Evolutionary conservation across 2,113 vertebrate species (phyloP).

Genomic region (Oceanites oceanicus): DNA sequence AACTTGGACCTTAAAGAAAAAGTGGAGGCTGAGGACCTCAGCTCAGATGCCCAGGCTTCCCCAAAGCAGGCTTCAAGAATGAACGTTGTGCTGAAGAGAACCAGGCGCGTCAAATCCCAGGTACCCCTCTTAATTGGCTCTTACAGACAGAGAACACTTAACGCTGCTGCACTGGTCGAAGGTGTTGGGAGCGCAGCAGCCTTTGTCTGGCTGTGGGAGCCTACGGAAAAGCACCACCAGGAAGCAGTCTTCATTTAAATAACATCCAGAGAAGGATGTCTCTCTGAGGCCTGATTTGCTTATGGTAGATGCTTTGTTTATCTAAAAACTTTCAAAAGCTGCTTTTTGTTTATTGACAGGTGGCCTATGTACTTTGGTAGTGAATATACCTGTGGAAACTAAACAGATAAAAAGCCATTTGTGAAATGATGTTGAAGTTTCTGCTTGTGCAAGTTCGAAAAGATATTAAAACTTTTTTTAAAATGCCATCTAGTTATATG

Average conservation of each 20-base stretch:
- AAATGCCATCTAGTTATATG: neutral
- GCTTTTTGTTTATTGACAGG: neutral
- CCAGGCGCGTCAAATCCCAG: slow-evolving; percentile 81
- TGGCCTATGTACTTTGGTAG: neutral
- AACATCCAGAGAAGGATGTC: neutral
- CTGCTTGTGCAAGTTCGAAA: neutral
- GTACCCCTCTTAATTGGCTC: slow-evolving; percentile 35
- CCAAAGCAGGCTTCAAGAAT: slow-evolving; percentile 74
- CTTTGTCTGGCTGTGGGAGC: neutral
- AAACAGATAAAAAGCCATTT: neutral
- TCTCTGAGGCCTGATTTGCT: neutral
- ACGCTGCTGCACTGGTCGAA: no score
- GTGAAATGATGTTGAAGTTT: neutral
- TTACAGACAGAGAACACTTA: neutral
- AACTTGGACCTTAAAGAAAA: slow-evolving; percentile 80
- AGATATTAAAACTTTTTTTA: neutral
- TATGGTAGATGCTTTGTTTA: neutral
- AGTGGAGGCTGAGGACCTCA: slow-evolving; percentile 74
- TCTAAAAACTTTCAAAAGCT: neutral
- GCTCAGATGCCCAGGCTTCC: slow-evolving; percentile 72
- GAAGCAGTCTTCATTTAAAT: neutral
- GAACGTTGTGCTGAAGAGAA: slow-evolving; percentile 78
- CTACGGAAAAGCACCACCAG: neutral
- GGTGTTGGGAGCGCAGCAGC: neutral
- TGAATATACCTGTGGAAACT: neutral